These are phyloP conservation scores for Pseudochirops corinnae DNA, from an alignment of 2,797 vertebrate species.

Conservation along the genomic window DNA sequence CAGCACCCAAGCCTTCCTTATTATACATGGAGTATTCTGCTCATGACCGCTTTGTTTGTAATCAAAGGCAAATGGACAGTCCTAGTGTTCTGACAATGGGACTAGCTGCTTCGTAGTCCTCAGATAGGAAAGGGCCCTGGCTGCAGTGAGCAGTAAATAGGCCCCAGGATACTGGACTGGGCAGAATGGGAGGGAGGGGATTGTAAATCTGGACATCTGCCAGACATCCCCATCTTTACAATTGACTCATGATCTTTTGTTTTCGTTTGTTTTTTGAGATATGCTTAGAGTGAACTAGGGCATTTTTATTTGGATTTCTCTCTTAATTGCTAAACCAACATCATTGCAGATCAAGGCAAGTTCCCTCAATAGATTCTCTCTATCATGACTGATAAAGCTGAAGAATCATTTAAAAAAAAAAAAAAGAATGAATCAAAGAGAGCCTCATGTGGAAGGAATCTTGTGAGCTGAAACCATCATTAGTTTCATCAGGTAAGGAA, in stretches of 20 bases:
- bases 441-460: not conserved
- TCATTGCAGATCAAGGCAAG: not conserved
- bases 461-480: not conserved
- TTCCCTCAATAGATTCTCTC: not conserved
- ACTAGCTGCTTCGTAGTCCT: not conserved
- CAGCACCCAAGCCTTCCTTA: conserved; percentile 34
- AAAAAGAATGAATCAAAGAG: not conserved
- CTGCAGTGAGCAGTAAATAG: accelerated
- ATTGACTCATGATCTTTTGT: not conserved
- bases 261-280: not conserved
- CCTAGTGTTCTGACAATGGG: conserved; percentile 5
- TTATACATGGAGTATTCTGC: conserved; percentile 56
- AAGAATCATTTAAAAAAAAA: not conserved
- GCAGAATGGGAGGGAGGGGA: not conserved
- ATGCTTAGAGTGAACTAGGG: not conserved
- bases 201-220: not conserved
- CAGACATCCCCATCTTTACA: not conserved
- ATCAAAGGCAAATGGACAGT: conserved; percentile 1
- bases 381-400: not conserved
- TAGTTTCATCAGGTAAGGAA: not conserved
- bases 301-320: not conserved
- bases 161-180: conserved; percentile 32
- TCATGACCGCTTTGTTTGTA: conserved; percentile 28
- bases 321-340: not conserved
- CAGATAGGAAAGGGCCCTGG: not conserved